Base-by-base conservation (phyloP, 2,797 vertebrate species). In the Sebastes jordani region DNA sequence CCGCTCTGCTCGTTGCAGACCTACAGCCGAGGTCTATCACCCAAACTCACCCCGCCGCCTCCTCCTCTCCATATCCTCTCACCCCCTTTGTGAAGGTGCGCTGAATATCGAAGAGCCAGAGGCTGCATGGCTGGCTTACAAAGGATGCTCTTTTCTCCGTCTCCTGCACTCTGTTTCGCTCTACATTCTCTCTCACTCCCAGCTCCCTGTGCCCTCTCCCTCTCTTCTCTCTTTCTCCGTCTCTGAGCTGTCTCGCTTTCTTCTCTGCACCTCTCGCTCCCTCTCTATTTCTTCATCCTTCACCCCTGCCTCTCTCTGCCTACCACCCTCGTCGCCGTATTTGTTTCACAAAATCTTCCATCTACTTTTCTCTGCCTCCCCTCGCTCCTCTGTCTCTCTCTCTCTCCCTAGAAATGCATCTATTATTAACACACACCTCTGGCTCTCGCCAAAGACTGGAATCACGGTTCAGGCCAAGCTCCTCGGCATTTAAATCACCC, bases 391-490 rank as follows among this genome's bases (percentile, higher is more conserved):
- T 27, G 56, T 70, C 76, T 52, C 9, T 77, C 59, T 77, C 59
- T 65, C 52, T 42, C 71, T 70, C 74, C 74, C 80, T 16, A 85
- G 86, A 93, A 91, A 91, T 58, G 71, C 90, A 94, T 95, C 88
- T 94, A 94, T 95, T 93, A 95, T 95, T 95, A 93, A 95, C 90
- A 85, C 11, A 84, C 86, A 93, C 92, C 92, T 93, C 89, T 87
- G 85, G 88, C 89, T 91, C 85, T 83, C 29, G 46, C 84, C 86
- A 71, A 87, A 92, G 89, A 89, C 86, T 71, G 65, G 7, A 88
- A 74, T 86, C 76, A 29, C 71, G 88, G 91, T 86, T 88, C 84
- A 64, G 86, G 90, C 88, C 83, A 80, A 86, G 89, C 90, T 89
- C 85, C 89, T 82, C 80, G 13, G 89, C 90, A 90, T 95, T 94